Evolutionary conservation across 2,888 invertebrate genomes (phyloP).

Genomic region (Xestobium rufovillosum): DNA sequence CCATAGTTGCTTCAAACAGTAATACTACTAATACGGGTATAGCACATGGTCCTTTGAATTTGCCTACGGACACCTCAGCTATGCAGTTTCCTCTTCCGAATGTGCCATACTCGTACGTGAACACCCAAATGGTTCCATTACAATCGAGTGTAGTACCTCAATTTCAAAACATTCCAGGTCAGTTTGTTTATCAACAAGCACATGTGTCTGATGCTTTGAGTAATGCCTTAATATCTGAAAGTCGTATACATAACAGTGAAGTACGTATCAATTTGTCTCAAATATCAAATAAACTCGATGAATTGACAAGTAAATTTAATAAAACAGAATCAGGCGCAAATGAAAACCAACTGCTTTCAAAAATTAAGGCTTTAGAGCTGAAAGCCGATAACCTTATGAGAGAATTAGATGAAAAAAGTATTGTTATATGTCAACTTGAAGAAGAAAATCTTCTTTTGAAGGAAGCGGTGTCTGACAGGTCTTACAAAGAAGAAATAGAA

Average conservation of each 20-base stretch:
- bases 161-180: slow-evolving; percentile 13
- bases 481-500: slow-evolving; percentile 10
- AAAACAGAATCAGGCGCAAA: slow-evolving; percentile 23
- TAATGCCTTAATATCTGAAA: slow-evolving; percentile 53
- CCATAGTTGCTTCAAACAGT: neutral
- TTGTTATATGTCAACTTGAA: slow-evolving; percentile 3
- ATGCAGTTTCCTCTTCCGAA: too few relatives aligned
- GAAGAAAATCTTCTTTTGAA: neutral
- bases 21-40: too few relatives aligned
- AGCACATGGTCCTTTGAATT: too few relatives aligned
- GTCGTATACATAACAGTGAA: slow-evolving; percentile 57
- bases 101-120: too few relatives aligned
- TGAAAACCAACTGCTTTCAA: slow-evolving; percentile 35
- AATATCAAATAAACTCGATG: slow-evolving; percentile 56
- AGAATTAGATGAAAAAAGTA: slow-evolving; percentile 26
- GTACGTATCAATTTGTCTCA: slow-evolving; percentile 57
- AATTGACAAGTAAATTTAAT: slow-evolving; percentile 41
- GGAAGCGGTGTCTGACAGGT: neutral
- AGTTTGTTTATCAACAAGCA: slow-evolving; percentile 11
- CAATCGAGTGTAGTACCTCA: slow-evolving; percentile 1
- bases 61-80: too few relatives aligned
- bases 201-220: slow-evolving; percentile 41
- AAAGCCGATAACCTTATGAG: slow-evolving; percentile 36
- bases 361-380: slow-evolving; percentile 38
- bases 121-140: slow-evolving; percentile 6